phyloP scores from a whole-genome alignment of 2,888 invertebrate genomes.

The Eremobia ochroleuca region DNA sequence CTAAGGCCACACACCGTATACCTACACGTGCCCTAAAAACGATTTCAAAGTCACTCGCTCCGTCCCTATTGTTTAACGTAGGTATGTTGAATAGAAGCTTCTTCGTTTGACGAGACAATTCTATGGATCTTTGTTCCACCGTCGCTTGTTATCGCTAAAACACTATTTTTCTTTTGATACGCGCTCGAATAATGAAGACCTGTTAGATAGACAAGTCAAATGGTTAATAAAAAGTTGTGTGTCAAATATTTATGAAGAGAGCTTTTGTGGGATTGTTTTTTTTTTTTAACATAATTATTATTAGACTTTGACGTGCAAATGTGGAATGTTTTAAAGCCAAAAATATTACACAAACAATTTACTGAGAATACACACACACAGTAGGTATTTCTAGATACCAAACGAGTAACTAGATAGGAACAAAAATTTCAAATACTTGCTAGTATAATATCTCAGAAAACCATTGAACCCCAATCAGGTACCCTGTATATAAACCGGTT shows the following conservation, averaged over 20 bases:
- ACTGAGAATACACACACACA: neutral
- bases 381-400: neutral
- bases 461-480: conserved; percentile 1
- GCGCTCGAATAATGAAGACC: conserved; percentile 49
- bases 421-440: neutral
- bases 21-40: conserved; percentile 40
- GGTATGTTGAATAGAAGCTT: conserved; percentile 50
- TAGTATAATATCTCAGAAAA: neutral
- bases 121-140: conserved; percentile 63
- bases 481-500: neutral
- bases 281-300: neutral
- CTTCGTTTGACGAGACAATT: conserved; percentile 62
- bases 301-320: neutral
- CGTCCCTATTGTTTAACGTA: conserved; percentile 43
- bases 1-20: conserved; percentile 14
- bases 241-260: conserved; percentile 22
- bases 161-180: conserved; percentile 69
- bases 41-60: conserved; percentile 52
- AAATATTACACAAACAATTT: neutral
- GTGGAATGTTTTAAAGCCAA: neutral
- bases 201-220: conserved; percentile 38
- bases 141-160: conserved; percentile 62
- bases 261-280: neutral
- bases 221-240: conserved; percentile 43
- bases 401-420: neutral